Evolutionary conservation across 2,113 vertebrate species (phyloP), one percentile per base, ranked within the genome.

Genomic region (Tachuris rubrigastra): DNA sequence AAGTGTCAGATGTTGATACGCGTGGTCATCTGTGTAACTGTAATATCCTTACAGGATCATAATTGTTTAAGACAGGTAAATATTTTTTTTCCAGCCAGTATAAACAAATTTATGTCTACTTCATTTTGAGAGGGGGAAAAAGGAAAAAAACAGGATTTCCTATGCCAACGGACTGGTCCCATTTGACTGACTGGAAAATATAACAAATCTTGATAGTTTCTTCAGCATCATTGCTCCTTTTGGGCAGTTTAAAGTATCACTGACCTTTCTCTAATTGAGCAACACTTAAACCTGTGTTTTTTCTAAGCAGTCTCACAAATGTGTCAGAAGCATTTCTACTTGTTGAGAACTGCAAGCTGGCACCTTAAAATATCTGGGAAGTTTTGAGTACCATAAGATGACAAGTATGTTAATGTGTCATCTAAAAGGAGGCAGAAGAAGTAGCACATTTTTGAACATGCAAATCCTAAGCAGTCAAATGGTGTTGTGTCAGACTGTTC

Each of bases 371-470:
- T 90, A 75, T 33, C 44, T 80, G 71, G 60, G 49, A 68, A 94
- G 46, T 92, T 96, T 88, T 82, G 88, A 87, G 31, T 60, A 89
- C 80, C 65, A 42, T 78, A 88, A 94, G 86, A 78, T 94, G 92
- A 95, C 96, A 95, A 96, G 86, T 94, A 92, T 89, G 95, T 87
- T 94, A 96, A 94, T 62, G 56, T 97, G 86, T 85, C 92, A 96
- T 95, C 85, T 60, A 90, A 87, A 90, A 84, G 44, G 11, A 94
- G 37, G 73, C 73, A 93, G 90, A 96, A 96, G 79, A 95, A 90
- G 50, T 78, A 96, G 62, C 92, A 96, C 76, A 76, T 93, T 96
- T 94, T 73, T 88, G 73, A 93, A 81, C 88, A 93, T 93, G 92
- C 78, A 94, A 76, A 96, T 97, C 73, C 80, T 75, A 82, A 96